Evolutionary conservation across 2,113 vertebrate species (phyloP), one percentile per base, ranked within the genome.

Genomic region (Maccullochella peelii): DNA sequence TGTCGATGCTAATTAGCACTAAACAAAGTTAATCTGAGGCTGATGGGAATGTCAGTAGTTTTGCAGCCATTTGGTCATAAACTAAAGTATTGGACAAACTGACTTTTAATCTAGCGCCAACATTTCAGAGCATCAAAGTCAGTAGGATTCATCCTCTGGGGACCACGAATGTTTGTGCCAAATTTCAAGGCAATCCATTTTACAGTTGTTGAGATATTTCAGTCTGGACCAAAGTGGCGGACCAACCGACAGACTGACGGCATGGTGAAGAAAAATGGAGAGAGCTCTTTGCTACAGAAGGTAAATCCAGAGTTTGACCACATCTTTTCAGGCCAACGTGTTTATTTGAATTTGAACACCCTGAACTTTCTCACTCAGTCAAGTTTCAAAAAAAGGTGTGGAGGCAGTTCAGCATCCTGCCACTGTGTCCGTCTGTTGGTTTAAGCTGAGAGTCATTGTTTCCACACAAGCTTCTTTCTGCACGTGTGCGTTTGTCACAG

Each of bases 391-490:
- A 49, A 47, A 44, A 72, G 50, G 40, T 27, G 2, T 20, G 4
- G 16, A 59, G 62, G 73, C 57, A 52, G 73, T 1, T 33, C 54
- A 11, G 76, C 81, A 83, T 90, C 88, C 88, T 84, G 88, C 72
- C 27, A 0, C 70, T 44, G 40, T 6, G 25, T 30, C 80, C 73
- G 84, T 85, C 86, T 91, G 87, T 89, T 88, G 79, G 7, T 88
- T 89, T 50, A 87, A 65, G 59, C 77, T 21, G 27, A 14, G 49
- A 54, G 25, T 79, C 67, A 85, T 81, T 91, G 87, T 92, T 62
- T 54, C 40, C 30, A 16, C 1, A 38, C 36, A 7, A 30, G 61
- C 44, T 40, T 8, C 40, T 78, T 36, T 49, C 6, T 49, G 36
- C 47, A 21, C 73, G 50, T 9, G 50, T 11, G 52, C 61, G 55